Percentiles rank a stretch among this genome's conserved stretches.
Conservation (phyloP, 2,113 vertebrate genomes). For the Phalacrocorax carbo region DNA sequence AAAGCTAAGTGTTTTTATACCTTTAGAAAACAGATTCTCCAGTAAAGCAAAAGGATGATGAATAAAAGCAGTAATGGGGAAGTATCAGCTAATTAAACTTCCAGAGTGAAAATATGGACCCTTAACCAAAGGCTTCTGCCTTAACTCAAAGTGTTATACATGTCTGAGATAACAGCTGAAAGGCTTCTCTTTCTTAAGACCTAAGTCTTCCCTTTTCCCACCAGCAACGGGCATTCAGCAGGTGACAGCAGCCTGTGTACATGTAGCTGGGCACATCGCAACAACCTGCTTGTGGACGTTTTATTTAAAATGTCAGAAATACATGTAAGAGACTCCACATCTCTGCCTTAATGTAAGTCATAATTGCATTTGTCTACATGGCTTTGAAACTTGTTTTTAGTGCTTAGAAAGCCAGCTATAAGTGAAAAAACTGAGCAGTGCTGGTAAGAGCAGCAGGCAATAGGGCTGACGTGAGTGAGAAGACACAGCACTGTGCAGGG, state of each 20-base stretch:
- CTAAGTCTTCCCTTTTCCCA: background rate
- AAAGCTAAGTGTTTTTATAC: background rate
- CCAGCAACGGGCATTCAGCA: background rate
- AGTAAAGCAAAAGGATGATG: background rate
- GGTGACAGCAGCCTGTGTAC: background rate
- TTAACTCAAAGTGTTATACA: background rate
- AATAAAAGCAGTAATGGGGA: background rate
- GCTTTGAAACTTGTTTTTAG: background rate
- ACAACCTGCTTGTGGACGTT: background rate
- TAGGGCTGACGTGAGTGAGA: background rate
- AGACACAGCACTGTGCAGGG: background rate
- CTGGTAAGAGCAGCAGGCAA: background rate
- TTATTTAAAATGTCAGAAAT: background rate
- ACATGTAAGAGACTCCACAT: background rate
- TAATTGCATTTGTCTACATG: background rate
- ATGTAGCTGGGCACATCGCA: background rate
- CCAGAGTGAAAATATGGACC: background rate
- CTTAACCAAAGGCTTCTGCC: background rate
- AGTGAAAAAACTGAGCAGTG: background rate
- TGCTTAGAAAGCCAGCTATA: background rate
- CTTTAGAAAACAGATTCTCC: background rate
- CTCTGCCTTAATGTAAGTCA: background rate
- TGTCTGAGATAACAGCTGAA: background rate
- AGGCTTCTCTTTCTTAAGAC: background rate
- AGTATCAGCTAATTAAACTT: background rate